Conservation (phyloP, 1,140 invertebrate species). For the Anoplolepis gracilipes region DNA sequence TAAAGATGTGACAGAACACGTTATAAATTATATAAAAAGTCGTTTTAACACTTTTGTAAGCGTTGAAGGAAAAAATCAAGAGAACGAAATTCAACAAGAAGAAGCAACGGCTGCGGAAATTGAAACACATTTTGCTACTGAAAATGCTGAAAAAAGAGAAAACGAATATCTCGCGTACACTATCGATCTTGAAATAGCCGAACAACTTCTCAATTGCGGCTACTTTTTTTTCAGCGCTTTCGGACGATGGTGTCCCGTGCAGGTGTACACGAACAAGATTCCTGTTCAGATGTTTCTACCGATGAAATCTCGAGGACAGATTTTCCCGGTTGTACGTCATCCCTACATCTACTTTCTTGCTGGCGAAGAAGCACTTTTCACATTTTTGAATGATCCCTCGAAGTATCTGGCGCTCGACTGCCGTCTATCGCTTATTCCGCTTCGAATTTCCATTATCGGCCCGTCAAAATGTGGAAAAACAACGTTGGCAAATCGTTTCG, state of each 20-base stretch:
- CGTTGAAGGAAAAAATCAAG: constrained; percentile 64
- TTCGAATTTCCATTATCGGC: constrained; percentile 92
- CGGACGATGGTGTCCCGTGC: constrained; percentile 87
- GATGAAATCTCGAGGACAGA: constrained; percentile 79
- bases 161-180: constrained; percentile 81
- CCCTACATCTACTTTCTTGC: constrained; percentile 87
- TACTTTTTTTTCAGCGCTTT: constrained; percentile 88
- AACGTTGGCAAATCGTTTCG: constrained; percentile 87
- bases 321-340: constrained; percentile 86
- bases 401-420: constrained; percentile 85
- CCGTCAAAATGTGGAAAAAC: constrained; percentile 95
- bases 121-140: constrained; percentile 6
- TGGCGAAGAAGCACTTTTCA: constrained; percentile 82
- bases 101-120: constrained; percentile 33
- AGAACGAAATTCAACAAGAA: constrained; percentile 75
- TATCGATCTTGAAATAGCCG: constrained; percentile 85
- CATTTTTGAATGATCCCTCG: constrained; percentile 86
- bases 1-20: constrained; percentile 24
- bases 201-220: constrained; percentile 85
- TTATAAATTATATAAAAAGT: constrained; percentile 72
- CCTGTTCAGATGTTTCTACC: constrained; percentile 85
- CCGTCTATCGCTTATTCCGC: constrained; percentile 84
- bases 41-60: constrained; percentile 70
- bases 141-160: constrained; percentile 61
- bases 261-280: constrained; percentile 83